Evolutionary conservation across 1,140 invertebrate species (phyloP).

Genomic region (Papilio xuthus): DNA sequence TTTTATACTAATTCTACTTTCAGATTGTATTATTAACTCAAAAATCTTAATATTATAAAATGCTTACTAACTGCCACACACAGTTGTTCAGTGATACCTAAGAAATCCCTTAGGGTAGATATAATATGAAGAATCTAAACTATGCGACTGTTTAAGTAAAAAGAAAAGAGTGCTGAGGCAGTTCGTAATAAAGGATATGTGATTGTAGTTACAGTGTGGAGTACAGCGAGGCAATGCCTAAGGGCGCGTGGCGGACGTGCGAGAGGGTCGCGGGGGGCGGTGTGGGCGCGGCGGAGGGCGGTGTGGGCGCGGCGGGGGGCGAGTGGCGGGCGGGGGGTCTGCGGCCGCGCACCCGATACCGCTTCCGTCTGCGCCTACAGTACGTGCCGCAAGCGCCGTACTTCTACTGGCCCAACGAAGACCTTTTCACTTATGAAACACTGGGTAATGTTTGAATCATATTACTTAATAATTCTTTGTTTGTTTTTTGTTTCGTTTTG

Average conservation of each 20-base stretch:
- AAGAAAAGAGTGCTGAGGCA: too few species aligned
- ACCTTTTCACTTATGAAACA: conserved; percentile 88
- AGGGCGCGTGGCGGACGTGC: conserved; percentile 55
- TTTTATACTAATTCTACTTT: background rate
- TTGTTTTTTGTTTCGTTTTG: too few species aligned
- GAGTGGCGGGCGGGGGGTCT: conserved; percentile 82
- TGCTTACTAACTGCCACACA: too few species aligned
- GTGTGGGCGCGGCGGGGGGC: too few species aligned
- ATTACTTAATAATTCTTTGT: too few species aligned
- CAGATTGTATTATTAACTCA: too few species aligned
- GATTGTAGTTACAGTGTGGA: conserved; percentile 62
- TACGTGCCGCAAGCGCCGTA: conserved; percentile 83
- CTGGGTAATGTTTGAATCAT: conserved; percentile 79
- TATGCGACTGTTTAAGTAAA: too few species aligned
- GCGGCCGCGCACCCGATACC: conserved; percentile 87
- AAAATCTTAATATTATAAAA: too few species aligned
- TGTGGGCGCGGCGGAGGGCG: too few species aligned
- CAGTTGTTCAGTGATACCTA: too few species aligned
- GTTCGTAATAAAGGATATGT: background rate
- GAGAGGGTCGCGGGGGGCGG: conserved; percentile 56
- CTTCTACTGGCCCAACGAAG: conserved; percentile 87
- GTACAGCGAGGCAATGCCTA: conserved; percentile 56
- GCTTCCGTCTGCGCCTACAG: conserved; percentile 86
- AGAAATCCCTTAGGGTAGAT: too few species aligned
- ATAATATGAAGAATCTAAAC: too few species aligned